Conservation (phyloP, 2,797 vertebrate genomes). For the Microctenopoma steveboyesi region DNA sequence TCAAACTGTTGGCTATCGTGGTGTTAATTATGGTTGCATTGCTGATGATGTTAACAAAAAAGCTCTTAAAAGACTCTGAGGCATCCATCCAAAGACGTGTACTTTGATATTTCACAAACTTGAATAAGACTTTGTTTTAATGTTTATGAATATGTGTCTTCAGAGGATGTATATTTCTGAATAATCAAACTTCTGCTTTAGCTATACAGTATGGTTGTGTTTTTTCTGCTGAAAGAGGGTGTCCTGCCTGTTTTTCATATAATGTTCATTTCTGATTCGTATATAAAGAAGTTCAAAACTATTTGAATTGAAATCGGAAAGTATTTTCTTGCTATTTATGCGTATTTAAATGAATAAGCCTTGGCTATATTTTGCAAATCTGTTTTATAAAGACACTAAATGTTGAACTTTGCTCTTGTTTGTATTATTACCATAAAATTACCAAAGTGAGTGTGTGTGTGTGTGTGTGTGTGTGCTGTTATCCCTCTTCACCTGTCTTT, state of each 20-base stretch:
- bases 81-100: constrained; percentile 85
- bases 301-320: constrained; percentile 82
- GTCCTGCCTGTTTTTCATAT: constrained; percentile 67
- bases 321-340: constrained; percentile 89
- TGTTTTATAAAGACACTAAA: constrained; percentile 89
- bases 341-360: constrained; percentile 88
- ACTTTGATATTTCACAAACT: constrained; percentile 81
- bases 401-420: constrained; percentile 73
- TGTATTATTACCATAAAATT: constrained; percentile 42
- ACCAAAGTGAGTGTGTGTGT: background rate
- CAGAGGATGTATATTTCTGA: constrained; percentile 74
- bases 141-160: constrained; percentile 71
- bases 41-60: constrained; percentile 57
- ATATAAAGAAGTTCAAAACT: constrained; percentile 72
- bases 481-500: constrained; percentile 1
- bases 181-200: constrained; percentile 71
- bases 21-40: constrained; percentile 71
- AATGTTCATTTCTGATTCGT: constrained; percentile 75
- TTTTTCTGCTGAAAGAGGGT: constrained; percentile 69
- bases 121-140: constrained; percentile 79
- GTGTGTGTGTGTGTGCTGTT: background rate
- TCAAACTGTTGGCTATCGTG: constrained; percentile 72
- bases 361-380: constrained; percentile 89
- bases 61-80: constrained; percentile 72
- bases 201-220: constrained; percentile 75